Base-by-base conservation (phyloP, 2,797 vertebrate species). In the Cephalopachus bancanus region DNA sequence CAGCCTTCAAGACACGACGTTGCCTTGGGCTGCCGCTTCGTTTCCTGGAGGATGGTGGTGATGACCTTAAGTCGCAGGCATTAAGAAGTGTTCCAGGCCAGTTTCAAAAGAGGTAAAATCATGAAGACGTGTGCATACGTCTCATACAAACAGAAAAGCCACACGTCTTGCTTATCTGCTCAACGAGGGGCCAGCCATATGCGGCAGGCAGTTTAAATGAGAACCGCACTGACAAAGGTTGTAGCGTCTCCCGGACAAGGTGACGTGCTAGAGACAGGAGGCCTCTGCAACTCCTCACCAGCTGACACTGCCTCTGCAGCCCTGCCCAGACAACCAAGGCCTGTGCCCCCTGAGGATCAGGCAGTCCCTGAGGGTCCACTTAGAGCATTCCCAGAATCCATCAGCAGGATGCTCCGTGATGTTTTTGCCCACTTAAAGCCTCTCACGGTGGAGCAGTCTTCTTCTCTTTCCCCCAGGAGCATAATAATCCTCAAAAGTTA, bases 111-210 rank as follows among this genome's bases (percentile, higher is more conserved):
- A 57, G n/a, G 62, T 17, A 26, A 78, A 78, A n/a, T 37, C 33
- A 84, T 37, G 44, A 44, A 44, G 5, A 5, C 4, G 30, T 62
- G 26, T 0, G 12, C 5, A 37, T 44, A 59, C 6, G 22, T 83
- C 60, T 69, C 16, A 69, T 17, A 53, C 57, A 85, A 84, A 72
- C 8, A 53, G 53, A 92, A 89, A 72, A 57, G n/a, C 67, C n/a
- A n/a, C 22, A 81, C 28, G 57, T 57, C 69, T 94, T 62, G 81
- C 60, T 28, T 53, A 76, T 57, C 67, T 51, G 26, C 44, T 89
- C 75, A 83, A 72, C 10, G 69, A 87, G 62, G 71, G 28, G 30
- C 17, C 19, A 33, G 30, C 10, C 20, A 91, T 51, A 26, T 24
- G n/a, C 74, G 28, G 3, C 3, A 69, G n/a, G 37, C 22, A 57